Percentiles rank a stretch among this genome's conserved stretches.
Evolutionary conservation across 2,113 vertebrate species (phyloP).

Genomic region (Ploceus nigricollis): DNA sequence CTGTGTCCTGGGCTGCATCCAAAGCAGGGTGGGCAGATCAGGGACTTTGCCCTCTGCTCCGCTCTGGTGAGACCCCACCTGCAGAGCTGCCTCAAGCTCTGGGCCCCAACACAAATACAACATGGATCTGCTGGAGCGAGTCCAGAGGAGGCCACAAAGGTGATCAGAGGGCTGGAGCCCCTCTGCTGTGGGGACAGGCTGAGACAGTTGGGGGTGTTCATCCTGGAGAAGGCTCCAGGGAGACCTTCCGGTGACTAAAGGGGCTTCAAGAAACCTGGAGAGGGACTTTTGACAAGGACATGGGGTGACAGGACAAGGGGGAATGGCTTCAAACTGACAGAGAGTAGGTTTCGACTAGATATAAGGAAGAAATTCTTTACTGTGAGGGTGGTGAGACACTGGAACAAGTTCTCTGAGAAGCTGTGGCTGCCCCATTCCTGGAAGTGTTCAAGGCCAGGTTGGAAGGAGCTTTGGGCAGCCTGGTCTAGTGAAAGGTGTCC

Average conservation of each 20-base stretch:
- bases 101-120: fast-evolving
- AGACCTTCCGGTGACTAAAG: not conserved
- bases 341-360: not conserved
- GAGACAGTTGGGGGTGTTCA: fast-evolving
- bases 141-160: not conserved
- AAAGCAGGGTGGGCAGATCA: not conserved
- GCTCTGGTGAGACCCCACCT: not conserved
- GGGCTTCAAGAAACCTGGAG: not conserved
- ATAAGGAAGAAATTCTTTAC: not conserved
- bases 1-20: not conserved
- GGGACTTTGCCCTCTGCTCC: not conserved
- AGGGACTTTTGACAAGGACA: not conserved
- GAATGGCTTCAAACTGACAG: not conserved
- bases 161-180: not conserved
- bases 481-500: not conserved
- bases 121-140: not conserved
- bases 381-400: not conserved
- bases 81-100: not conserved
- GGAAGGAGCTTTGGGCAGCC: not conserved
- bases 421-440: not conserved
- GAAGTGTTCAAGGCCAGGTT: not conserved
- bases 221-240: not conserved
- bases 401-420: not conserved
- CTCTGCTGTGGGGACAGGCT: not conserved
- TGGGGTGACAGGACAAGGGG: not conserved